phyloP scores from a whole-genome alignment of 2,888 invertebrate species.

The Tenthredo amoena region DNA sequence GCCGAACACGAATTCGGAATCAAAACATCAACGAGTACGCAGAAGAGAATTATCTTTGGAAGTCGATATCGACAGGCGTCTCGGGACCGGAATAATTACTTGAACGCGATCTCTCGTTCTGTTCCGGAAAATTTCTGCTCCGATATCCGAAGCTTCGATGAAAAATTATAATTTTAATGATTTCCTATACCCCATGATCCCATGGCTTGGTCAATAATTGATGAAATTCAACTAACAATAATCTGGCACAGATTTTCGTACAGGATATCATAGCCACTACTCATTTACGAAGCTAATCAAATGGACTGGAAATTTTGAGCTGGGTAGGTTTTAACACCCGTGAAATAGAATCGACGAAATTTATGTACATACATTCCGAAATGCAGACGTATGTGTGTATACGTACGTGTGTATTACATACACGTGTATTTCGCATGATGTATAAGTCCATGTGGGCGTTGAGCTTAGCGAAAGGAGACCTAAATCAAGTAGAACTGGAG shows the following conservation, averaged over 20 bases:
- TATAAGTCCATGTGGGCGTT: constrained; percentile 8
- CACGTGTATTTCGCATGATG: neutral
- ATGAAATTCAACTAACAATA: neutral
- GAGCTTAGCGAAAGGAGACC: constrained; percentile 31
- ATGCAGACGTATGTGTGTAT: neutral
- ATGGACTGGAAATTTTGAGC: neutral
- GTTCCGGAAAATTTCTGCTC: neutral
- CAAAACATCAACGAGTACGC: neutral
- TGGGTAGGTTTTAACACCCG: neutral
- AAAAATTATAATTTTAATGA: neutral
- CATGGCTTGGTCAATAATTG: neutral
- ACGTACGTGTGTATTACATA: neutral
- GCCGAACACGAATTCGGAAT: neutral
- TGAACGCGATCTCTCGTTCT: neutral
- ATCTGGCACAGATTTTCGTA: neutral
- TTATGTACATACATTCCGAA: neutral
- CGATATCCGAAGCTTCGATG: neutral
- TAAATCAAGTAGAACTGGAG: constrained; percentile 38
- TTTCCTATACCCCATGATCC: neutral
- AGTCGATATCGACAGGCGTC: constrained; percentile 8
- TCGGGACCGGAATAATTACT: constrained; percentile 7
- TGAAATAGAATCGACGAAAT: neutral
- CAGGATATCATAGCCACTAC: neutral
- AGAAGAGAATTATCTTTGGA: neutral
- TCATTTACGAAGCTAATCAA: neutral